Percentiles rank a stretch among this genome's conserved stretches.
Conservation (phyloP, 1,140 invertebrate species). For the Homalodisca vitripennis region DNA sequence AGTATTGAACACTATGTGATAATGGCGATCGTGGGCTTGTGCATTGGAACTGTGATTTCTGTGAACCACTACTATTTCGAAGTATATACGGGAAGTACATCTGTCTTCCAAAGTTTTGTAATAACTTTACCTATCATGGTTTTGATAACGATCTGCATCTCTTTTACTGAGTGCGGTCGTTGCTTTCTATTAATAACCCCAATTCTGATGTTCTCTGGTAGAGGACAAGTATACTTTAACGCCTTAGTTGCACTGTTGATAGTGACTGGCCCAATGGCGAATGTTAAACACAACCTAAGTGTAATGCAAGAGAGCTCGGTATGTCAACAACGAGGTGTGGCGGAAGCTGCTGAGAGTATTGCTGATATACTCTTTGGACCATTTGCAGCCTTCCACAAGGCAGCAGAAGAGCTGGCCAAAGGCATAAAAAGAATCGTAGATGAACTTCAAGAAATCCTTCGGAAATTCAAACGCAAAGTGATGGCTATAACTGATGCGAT, state of each 20-base stretch:
- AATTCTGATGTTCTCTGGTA: not conserved
- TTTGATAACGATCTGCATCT: not conserved
- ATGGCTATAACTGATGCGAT: constrained; percentile 9
- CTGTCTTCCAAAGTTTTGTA: not conserved
- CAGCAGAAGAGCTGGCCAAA: not conserved
- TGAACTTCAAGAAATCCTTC: not conserved
- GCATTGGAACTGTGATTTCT: not conserved
- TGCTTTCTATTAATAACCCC: not conserved
- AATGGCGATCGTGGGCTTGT: not conserved
- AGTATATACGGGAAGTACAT: not conserved
- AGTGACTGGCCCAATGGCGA: not conserved
- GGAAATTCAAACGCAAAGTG: not conserved
- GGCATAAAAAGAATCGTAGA: constrained; percentile 4
- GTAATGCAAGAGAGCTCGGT: not conserved
- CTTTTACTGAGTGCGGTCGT: not conserved
- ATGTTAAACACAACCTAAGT: constrained; percentile 6
- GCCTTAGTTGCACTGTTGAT: not conserved
- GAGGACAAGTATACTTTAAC: not conserved
- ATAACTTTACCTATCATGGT: not conserved
- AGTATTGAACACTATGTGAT: not conserved
- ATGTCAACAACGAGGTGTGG: not conserved
- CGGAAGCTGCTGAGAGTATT: not conserved
- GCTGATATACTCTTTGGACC: constrained; percentile 16
- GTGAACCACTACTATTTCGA: not conserved
- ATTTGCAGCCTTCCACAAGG: not conserved